phyloP scores from a whole-genome alignment of 2,888 invertebrate genomes.

The Cybosia mesomella region DNA sequence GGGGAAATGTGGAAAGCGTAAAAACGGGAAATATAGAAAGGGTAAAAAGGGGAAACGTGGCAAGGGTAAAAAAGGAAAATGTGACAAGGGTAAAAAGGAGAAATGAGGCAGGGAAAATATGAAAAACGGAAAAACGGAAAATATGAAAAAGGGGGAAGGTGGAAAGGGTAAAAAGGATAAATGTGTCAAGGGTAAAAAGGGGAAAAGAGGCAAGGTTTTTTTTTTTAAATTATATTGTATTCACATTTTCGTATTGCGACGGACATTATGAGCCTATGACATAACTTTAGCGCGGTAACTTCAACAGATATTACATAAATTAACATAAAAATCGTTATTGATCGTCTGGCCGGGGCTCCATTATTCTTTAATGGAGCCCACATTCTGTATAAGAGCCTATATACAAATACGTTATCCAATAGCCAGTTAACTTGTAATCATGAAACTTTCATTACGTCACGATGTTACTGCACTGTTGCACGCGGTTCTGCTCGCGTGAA shows the following conservation, averaged over 20 bases:
- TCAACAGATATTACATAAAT: constrained; percentile 6
- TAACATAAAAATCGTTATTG: constrained; percentile 11
- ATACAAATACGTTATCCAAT: background rate
- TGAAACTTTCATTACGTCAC: background rate
- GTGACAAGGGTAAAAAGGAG: too few relatives aligned
- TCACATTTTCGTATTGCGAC: background rate
- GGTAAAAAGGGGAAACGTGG: too few relatives aligned
- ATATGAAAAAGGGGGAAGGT: too few relatives aligned
- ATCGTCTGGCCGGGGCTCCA: background rate
- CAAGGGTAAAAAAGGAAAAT: too few relatives aligned
- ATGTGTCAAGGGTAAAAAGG: too few relatives aligned
- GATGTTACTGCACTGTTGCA: background rate
- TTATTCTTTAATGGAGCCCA: constrained; percentile 8
- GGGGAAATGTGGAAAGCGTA: too few relatives aligned
- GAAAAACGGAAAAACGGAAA: too few relatives aligned
- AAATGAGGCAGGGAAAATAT: too few relatives aligned
- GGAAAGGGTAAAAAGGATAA: too few relatives aligned
- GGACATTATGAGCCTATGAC: background rate
- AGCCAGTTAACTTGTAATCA: constrained; percentile 2
- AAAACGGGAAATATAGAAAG: too few relatives aligned
- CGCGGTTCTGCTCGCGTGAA: background rate
- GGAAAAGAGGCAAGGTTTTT: too few relatives aligned
- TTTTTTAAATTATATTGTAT: too few relatives aligned
- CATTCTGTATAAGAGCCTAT: background rate
- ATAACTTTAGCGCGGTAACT: background rate